phyloP scores from a whole-genome alignment of 2,888 invertebrate genomes.

The Metallyticus violacea region DNA sequence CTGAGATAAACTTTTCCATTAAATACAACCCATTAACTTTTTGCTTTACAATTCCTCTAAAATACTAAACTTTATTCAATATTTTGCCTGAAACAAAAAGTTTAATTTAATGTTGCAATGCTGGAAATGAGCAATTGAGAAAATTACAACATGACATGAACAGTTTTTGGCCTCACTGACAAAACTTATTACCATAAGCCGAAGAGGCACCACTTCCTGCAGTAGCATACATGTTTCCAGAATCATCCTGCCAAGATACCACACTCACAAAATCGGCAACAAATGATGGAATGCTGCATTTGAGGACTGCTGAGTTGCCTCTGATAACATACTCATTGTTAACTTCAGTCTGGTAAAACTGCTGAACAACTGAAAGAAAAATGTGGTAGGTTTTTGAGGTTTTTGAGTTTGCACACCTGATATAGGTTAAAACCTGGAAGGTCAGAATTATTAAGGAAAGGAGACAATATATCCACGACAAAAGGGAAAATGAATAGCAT shows the following conservation, averaged over 20 bases:
- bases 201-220: neutral
- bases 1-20: too few species aligned
- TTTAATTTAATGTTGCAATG: neutral
- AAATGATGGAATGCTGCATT: constrained; percentile 87
- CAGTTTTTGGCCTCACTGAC: neutral
- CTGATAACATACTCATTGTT: constrained; percentile 87
- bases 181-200: neutral
- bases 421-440: neutral
- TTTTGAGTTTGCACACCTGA: neutral
- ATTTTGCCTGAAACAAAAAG: neutral
- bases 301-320: constrained; percentile 82
- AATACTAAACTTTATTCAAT: too few species aligned
- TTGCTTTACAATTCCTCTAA: neutral
- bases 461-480: neutral
- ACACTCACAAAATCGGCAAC: constrained; percentile 89
- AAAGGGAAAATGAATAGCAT: neutral
- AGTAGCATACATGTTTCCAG: constrained; percentile 43
- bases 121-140: neutral
- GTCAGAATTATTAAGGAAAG: neutral
- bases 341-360: constrained; percentile 86
- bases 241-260: constrained; percentile 68
- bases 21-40: neutral
- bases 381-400: constrained; percentile 20
- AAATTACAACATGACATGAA: neutral
- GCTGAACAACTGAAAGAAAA: constrained; percentile 71